phyloP scores from a whole-genome alignment of 1,140 invertebrate genomes.

The Trachymyrmex cornetzi region DNA sequence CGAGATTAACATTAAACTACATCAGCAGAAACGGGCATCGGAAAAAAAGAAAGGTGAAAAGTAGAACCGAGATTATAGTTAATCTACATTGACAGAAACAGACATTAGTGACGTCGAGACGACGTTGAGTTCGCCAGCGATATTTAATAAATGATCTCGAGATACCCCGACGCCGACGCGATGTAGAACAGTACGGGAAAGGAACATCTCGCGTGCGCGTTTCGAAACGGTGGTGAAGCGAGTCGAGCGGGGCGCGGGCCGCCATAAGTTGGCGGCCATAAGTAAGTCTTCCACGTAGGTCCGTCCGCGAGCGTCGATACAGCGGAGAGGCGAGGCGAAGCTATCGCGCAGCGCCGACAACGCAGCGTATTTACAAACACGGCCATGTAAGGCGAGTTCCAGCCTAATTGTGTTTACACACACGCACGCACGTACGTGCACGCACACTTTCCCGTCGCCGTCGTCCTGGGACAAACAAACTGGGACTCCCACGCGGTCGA shows the following conservation, averaged over 20 bases:
- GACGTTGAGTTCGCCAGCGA: background rate
- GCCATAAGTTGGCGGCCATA: constrained; percentile 65
- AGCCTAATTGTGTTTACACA: constrained; percentile 76
- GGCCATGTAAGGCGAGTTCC: constrained; percentile 81
- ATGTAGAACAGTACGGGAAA: background rate
- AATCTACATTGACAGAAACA: too few species aligned
- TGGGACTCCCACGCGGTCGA: constrained; percentile 24
- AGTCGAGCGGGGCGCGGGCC: constrained; percentile 7
- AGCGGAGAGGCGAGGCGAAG: constrained; percentile 83
- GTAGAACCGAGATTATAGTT: too few species aligned
- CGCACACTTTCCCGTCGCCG: background rate
- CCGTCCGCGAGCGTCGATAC: constrained; percentile 72
- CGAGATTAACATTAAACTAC: too few species aligned
- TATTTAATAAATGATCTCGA: background rate
- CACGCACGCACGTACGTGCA: background rate
- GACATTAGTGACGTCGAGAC: too few species aligned
- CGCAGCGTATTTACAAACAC: constrained; percentile 84
- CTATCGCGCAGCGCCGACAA: constrained; percentile 71
- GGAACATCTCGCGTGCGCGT: constrained; percentile 33
- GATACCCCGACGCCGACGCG: background rate
- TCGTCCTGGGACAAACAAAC: too few species aligned
- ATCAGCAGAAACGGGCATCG: too few species aligned
- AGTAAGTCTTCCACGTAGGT: constrained; percentile 78
- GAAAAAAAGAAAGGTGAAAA: too few species aligned
- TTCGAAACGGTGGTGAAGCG: constrained; percentile 25